phyloP scores from a whole-genome alignment of 1,140 invertebrate species.

The Bombus affinis region DNA sequence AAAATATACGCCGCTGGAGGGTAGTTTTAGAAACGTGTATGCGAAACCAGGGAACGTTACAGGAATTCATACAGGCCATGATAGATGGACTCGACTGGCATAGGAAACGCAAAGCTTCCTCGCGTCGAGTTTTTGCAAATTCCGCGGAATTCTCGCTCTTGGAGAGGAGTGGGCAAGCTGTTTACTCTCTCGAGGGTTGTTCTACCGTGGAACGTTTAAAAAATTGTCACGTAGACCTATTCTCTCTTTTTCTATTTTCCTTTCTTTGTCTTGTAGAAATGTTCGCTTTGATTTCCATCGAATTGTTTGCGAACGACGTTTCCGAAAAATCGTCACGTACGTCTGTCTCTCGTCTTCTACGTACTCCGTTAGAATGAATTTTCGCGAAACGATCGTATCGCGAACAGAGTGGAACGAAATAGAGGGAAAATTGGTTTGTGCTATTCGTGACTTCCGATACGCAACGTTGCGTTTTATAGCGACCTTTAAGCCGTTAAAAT shows the following conservation, averaged over 20 bases:
- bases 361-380: not conserved
- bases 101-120: not conserved
- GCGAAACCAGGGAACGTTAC: not conserved
- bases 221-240: constrained; percentile 38
- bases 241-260: not conserved
- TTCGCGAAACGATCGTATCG: not conserved
- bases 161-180: not conserved
- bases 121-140: not conserved
- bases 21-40: not conserved
- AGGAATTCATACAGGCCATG: constrained; percentile 2
- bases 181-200: not conserved
- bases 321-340: constrained; percentile 37
- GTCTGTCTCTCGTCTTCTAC: too few species aligned
- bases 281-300: constrained; percentile 32
- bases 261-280: not conserved
- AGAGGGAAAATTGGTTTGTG: not conserved
- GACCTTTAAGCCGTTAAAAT: too few species aligned
- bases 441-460: not conserved
- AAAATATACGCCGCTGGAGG: not conserved
- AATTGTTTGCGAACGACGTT: constrained; percentile 47
- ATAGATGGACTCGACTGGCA: not conserved
- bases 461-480: too few species aligned
- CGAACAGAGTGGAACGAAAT: too few species aligned
- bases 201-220: not conserved
- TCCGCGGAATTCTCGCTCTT: not conserved